Evolutionary conservation across 1,140 invertebrate genomes (phyloP).

Genomic region (Eurosta solidaginis): DNA sequence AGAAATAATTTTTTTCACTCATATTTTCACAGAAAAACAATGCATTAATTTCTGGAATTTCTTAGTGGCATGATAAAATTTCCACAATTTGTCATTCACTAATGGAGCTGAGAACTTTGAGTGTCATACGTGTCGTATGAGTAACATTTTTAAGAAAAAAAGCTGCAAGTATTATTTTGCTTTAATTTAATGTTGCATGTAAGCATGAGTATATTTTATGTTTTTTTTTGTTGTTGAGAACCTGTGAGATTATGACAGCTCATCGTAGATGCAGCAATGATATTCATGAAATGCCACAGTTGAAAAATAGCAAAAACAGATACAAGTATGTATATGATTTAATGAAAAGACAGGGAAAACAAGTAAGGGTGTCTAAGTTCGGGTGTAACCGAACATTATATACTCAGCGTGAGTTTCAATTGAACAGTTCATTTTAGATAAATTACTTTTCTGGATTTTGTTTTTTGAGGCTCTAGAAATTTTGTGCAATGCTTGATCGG

Average conservation of each 20-base stretch:
- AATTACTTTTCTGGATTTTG: too few relatives aligned
- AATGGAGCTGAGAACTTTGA: slow-evolving; percentile 1
- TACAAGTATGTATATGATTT: neutral
- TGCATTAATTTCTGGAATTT: neutral
- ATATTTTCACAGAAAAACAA: neutral
- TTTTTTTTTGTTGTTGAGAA: too few relatives aligned
- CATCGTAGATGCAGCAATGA: neutral
- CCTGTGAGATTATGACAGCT: neutral
- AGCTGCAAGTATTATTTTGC: neutral
- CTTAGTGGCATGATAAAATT: neutral
- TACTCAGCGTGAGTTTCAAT: too few relatives aligned
- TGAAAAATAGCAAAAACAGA: neutral
- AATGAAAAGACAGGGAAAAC: neutral
- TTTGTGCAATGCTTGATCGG: too few relatives aligned
- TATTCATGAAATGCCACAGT: neutral
- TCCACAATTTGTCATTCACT: neutral
- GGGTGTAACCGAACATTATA: too few relatives aligned
- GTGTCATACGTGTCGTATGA: neutral
- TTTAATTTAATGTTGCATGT: neutral
- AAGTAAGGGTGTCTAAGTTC: too few relatives aligned
- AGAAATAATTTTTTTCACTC: neutral
- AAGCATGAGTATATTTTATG: neutral
- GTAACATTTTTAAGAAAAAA: neutral
- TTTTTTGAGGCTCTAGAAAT: too few relatives aligned
- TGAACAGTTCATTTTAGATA: too few relatives aligned